A percentile compares a stretch with the other conserved stretches of the same genome.
Evolutionary conservation across 2,888 invertebrate species (phyloP).

Genomic region (Venusia cambrica): DNA sequence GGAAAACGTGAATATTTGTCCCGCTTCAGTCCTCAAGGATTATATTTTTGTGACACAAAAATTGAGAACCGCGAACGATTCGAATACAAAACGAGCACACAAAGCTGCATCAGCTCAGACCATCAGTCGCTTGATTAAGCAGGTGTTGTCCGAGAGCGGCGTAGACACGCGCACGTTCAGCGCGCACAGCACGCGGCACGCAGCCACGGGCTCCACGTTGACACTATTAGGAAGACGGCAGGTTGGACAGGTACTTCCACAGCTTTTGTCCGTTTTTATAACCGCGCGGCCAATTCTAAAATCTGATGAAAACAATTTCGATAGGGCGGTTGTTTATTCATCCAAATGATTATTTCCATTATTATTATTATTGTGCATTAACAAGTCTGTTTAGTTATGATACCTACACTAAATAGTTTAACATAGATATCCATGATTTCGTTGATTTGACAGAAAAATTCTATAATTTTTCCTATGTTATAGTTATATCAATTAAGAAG

Average conservation of each 20-base stretch:
- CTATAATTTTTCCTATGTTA: no score
- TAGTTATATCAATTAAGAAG: no score
- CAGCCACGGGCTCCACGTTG: slow-evolving; percentile 1
- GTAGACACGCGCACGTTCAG: slow-evolving; percentile 3
- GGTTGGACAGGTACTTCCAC: slow-evolving; percentile 3
- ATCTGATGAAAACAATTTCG: slow-evolving; percentile 1
- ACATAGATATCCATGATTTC: no score
- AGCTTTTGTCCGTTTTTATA: slow-evolving; percentile 1
- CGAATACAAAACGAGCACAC: slow-evolving; percentile 3
- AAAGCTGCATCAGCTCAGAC: slow-evolving; percentile 8
- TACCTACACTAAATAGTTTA: no score
- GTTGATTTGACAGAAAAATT: no score
- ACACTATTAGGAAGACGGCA: slow-evolving; percentile 4
- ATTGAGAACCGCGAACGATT: background rate
- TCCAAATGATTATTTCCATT: background rate
- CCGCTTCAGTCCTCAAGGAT: slow-evolving; percentile 1
- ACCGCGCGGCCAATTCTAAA: slow-evolving; percentile 1
- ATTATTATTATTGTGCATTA: no score
- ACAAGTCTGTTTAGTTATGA: no score
- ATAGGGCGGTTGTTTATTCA: slow-evolving; percentile 1
- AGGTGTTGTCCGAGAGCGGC: slow-evolving; percentile 9
- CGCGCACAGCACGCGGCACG: slow-evolving; percentile 2
- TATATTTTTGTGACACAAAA: slow-evolving; percentile 3
- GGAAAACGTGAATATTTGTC: slow-evolving; percentile 2
- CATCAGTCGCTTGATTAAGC: slow-evolving; percentile 15